Evolutionary conservation across 30 jellyfish, hydroid and myxozoan genomes (phyloP).

Genomic region (Turritopsis dohrnii): DNA sequence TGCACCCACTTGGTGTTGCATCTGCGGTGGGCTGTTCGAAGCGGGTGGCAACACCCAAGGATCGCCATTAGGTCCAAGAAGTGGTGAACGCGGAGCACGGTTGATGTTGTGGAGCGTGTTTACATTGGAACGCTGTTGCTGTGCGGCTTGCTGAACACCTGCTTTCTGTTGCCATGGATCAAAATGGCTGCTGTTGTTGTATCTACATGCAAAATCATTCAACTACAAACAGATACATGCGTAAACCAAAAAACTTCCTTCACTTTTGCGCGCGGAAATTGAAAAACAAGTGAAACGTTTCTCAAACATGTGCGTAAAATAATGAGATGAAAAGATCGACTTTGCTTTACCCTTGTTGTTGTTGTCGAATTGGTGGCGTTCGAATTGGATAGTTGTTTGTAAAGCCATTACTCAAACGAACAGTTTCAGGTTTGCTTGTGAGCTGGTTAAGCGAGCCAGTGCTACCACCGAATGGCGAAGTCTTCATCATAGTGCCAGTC

Average conservation of each 20-base stretch:
- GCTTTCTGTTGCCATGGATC: constrained; percentile 73
- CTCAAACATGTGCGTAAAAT: no score
- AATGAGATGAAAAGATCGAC: neutral
- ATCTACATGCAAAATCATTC: neutral
- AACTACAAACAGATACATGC: neutral
- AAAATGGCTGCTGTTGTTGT: constrained; percentile 41
- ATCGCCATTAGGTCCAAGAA: constrained; percentile 85
- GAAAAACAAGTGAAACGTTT: no score
- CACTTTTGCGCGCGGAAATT: no score
- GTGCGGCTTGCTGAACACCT: constrained; percentile 41
- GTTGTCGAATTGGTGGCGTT: neutral
- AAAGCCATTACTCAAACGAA: constrained; percentile 14
- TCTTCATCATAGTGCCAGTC: neutral
- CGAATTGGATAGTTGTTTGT: neutral
- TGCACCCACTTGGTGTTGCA: constrained; percentile 5
- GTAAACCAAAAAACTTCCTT: neutral
- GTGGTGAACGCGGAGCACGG: constrained; percentile 82
- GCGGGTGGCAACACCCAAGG: constrained; percentile 86
- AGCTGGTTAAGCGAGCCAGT: neutral
- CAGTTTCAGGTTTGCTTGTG: constrained; percentile 3
- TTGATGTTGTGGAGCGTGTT: constrained; percentile 35
- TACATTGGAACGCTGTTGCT: constrained; percentile 41
- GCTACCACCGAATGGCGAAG: neutral
- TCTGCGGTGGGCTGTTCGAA: constrained; percentile 35
- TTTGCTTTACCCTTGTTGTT: neutral